A percentile compares a stretch with the other conserved stretches of the same genome.
Evolutionary conservation across 2,888 invertebrate species (phyloP).

Genomic region (Oligia fasciuncula): DNA sequence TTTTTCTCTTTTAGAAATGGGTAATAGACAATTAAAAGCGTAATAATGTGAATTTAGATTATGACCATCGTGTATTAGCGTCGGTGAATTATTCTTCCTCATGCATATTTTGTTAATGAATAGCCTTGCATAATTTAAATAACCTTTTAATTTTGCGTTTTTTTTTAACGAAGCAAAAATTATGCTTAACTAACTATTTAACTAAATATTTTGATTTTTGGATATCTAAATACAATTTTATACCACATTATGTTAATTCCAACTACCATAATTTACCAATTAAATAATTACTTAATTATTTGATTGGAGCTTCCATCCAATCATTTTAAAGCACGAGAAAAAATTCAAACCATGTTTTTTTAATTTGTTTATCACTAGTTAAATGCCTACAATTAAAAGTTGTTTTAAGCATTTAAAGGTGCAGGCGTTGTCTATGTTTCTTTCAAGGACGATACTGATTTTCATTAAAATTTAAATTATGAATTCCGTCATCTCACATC

Average conservation of each 20-base stretch:
- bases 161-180: too few relatives aligned
- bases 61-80: not conserved
- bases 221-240: not conserved
- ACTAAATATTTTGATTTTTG: too few relatives aligned
- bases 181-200: not conserved
- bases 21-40: conserved; percentile 34
- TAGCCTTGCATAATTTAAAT: not conserved
- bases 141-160: not conserved
- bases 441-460: conserved; percentile 49
- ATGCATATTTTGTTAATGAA: conserved; percentile 1
- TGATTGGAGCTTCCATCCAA: conserved; percentile 40
- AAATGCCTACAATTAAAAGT: conserved; percentile 17
- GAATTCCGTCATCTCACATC: conserved; percentile 45
- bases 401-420: conserved; percentile 19
- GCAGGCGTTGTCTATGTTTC: conserved; percentile 41
- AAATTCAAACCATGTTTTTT: conserved; percentile 11
- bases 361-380: not conserved
- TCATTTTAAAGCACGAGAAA: conserved; percentile 1
- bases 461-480: conserved; percentile 21
- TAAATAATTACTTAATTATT: conserved; percentile 14
- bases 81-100: not conserved
- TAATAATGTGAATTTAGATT: conserved; percentile 32
- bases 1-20: conserved; percentile 37
- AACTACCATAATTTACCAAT: conserved; percentile 4
- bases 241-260: not conserved